A percentile compares a stretch with the other conserved stretches of the same genome.
Conservation (phyloP, 2,797 vertebrate genomes). For the Myoxocephalus aenaeus region DNA sequence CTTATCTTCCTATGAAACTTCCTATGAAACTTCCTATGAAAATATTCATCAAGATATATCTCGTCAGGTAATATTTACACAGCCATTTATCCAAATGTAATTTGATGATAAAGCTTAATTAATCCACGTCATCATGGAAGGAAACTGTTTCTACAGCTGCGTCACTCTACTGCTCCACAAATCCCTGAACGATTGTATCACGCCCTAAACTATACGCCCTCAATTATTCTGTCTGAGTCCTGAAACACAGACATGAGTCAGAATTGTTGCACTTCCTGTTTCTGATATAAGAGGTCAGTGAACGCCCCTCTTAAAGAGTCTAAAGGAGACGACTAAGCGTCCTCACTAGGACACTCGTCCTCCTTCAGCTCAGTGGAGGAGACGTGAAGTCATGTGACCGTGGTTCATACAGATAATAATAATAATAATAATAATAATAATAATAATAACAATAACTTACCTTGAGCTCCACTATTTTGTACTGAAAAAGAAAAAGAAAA, state of each 20-base stretch:
- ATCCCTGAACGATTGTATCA: neutral
- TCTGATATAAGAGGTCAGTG: too few species aligned
- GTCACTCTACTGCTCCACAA: neutral
- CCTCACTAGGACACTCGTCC: too few species aligned
- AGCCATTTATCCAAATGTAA: neutral
- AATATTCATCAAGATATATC: too few species aligned
- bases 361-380: neutral
- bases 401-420: too few species aligned
- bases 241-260: too few species aligned
- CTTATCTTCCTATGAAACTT: neutral
- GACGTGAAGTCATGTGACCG: too few species aligned
- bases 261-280: too few species aligned
- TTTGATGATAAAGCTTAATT: neutral
- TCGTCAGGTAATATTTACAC: neutral
- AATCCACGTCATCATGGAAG: neutral
- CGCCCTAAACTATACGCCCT: neutral
- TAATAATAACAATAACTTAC: slow-evolving; percentile 47
- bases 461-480: slow-evolving; percentile 72
- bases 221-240: too few species aligned
- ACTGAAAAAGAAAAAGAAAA: slow-evolving; percentile 68
- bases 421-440: too few species aligned
- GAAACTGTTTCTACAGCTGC: neutral
- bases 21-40: too few species aligned
- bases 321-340: too few species aligned
- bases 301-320: too few species aligned